Conservation (phyloP, 2,797 vertebrate genomes). For the Halcyon badia region DNA sequence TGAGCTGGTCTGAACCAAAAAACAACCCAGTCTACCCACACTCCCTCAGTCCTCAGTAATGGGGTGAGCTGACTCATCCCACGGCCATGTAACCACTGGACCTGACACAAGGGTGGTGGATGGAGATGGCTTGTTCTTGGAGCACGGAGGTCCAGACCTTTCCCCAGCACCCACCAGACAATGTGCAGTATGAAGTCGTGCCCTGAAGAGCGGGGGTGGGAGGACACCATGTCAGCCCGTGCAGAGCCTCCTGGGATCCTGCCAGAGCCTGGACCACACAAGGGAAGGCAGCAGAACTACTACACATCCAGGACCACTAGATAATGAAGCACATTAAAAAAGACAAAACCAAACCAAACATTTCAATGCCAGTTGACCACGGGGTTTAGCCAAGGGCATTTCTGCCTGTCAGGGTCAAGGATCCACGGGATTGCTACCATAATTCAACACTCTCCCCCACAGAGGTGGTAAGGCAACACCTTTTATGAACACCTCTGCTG, state of each 20-base stretch:
- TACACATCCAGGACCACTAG: no score
- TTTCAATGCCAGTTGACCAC: not conserved
- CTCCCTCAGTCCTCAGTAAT: not conserved
- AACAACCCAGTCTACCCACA: not conserved
- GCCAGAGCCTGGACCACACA: not conserved
- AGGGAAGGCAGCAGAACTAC: not conserved
- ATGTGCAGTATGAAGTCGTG: not conserved
- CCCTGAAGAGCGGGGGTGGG: not conserved
- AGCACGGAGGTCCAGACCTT: rapidly evolving
- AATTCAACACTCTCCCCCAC: not conserved
- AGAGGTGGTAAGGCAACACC: not conserved
- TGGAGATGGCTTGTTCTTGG: rapidly evolving
- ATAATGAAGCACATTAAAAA: not conserved
- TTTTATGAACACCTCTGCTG: rapidly evolving
- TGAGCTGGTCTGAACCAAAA: not conserved
- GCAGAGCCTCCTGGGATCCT: not conserved
- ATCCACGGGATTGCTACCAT: not conserved
- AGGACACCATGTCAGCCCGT: not conserved
- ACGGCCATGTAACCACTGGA: rapidly evolving
- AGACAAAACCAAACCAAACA: not conserved
- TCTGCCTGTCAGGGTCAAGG: not conserved
- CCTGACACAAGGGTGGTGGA: rapidly evolving
- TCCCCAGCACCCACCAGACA: not conserved
- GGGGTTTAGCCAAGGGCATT: not conserved
- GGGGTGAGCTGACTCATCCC: not conserved